Evolutionary conservation across 2,888 invertebrate genomes (phyloP).

Genomic region (Cataglyphis rosenhaueri): DNA sequence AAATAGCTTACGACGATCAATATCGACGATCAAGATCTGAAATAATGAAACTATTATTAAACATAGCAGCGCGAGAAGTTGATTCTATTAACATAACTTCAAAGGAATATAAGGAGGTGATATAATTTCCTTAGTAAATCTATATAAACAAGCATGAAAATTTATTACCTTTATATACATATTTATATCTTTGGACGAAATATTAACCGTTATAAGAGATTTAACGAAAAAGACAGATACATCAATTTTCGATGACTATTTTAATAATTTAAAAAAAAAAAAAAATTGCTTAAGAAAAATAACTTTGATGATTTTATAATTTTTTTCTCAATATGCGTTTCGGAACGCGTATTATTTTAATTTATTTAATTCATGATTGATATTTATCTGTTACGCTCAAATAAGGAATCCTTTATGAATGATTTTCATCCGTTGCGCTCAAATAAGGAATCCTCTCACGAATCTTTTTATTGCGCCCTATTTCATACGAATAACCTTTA

Average conservation of each 20-base stretch:
- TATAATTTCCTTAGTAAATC: background rate
- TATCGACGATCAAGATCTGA: background rate
- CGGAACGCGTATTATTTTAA: background rate
- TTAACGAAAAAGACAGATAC: background rate
- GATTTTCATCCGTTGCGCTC: background rate
- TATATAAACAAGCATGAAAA: background rate
- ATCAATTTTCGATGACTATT: background rate
- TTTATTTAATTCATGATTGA: slow-evolving; percentile 8
- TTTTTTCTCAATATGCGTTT: background rate
- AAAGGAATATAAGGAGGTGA: background rate
- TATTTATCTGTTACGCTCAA: background rate
- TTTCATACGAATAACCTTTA: background rate
- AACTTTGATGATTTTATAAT: background rate
- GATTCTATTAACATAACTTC: background rate
- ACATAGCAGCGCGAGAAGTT: background rate
- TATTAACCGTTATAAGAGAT: background rate
- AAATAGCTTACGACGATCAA: background rate
- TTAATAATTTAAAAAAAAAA: background rate
- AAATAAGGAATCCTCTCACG: background rate
- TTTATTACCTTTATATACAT: background rate
- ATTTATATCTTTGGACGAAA: background rate
- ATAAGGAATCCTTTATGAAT: background rate
- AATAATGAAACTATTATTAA: slow-evolving; percentile 7
- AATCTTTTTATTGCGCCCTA: slow-evolving; percentile 7
- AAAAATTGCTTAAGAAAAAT: background rate